Evolutionary conservation across 1,140 invertebrate species (phyloP), one percentile per base, ranked within the genome.

Genomic region (Nasonia vitripennis): DNA sequence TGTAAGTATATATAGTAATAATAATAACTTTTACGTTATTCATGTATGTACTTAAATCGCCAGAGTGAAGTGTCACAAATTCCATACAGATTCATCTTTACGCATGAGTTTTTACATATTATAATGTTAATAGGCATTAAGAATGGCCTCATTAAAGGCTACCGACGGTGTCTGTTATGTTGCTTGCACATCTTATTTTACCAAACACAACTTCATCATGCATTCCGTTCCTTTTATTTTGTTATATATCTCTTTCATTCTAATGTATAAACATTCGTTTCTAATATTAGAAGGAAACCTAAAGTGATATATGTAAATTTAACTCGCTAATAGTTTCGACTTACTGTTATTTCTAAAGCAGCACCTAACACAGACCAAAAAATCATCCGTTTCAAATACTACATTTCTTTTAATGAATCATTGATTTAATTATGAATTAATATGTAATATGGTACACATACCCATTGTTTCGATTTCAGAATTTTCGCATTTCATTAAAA

Each of bases 141-240:
- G 31, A 83, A 77, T 45, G 75, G 41, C 20, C 73, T 77, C 9
- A 17, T 84, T 55, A 85, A 85, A 85, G 84, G 84, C 78, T 85
- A 80, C 7, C 71, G 48, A 81, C 11, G 84, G 78, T 81, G 51
- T 75, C 67, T 81, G 51, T 81, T 62, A 20, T 34, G 67, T 81
- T 62, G 20, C 68, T 71, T 71, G 10, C 14, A 31, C 23, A 70
- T n/a, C 27, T 71, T 71, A 27, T 20, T 71, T 71, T 71, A 34
- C 27, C 9, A 31, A 71, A 31, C 68, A 27, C 27, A 71, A 12
- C 68, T 10, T 34, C 0, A 3, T 71, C 12, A 27, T 71, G 27
- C 27, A 71, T 31, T 71, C 31, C 27, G 1, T 31, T 31, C 9
- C 27, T 10, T 34, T 80, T 23, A 34, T 1, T 80, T 10, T 23